These are phyloP conservation scores for Calephelis virginiensis DNA, from an alignment of 1,140 invertebrate species.

Conservation along the genomic window DNA sequence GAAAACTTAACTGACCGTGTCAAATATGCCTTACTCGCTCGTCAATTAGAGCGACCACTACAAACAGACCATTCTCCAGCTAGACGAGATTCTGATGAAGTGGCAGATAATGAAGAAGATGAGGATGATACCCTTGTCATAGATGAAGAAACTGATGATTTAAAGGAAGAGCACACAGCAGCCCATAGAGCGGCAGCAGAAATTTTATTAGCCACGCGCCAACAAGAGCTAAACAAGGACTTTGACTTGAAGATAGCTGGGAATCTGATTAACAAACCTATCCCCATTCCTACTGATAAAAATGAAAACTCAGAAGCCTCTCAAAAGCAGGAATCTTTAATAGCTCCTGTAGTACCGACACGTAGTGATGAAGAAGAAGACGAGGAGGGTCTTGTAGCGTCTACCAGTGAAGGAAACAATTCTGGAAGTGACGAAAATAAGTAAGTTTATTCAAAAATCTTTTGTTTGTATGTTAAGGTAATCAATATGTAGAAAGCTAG, in stretches of 20 bases:
- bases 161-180: conserved; percentile 71
- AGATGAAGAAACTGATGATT: conserved; percentile 80
- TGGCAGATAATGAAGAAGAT: conserved; percentile 83
- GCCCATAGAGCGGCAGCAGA: conserved; percentile 78
- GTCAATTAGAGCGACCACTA: conserved; percentile 84
- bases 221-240: conserved; percentile 69
- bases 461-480: neutral
- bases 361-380: conserved; percentile 81
- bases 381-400: conserved; percentile 85
- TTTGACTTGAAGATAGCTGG: conserved; percentile 77
- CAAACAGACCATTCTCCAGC: conserved; percentile 64
- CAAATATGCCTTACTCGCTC: conserved; percentile 87
- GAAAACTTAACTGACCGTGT: conserved; percentile 85
- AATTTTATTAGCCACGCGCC: conserved; percentile 72
- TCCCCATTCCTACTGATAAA: conserved; percentile 87
- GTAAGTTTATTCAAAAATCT: conserved; percentile 61
- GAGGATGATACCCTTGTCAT: conserved; percentile 83
- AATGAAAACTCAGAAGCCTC: conserved; percentile 63
- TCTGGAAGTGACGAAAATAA: conserved; percentile 90
- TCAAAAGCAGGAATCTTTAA: conserved; percentile 35
- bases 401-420: conserved; percentile 87
- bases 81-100: conserved; percentile 78
- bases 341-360: conserved; percentile 62
- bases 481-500: no score
- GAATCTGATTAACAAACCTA: conserved; percentile 70